Evolutionary conservation across 2,888 invertebrate species (phyloP), one percentile per base, ranked within the genome.

Genomic region (Pheosia gnoma): DNA sequence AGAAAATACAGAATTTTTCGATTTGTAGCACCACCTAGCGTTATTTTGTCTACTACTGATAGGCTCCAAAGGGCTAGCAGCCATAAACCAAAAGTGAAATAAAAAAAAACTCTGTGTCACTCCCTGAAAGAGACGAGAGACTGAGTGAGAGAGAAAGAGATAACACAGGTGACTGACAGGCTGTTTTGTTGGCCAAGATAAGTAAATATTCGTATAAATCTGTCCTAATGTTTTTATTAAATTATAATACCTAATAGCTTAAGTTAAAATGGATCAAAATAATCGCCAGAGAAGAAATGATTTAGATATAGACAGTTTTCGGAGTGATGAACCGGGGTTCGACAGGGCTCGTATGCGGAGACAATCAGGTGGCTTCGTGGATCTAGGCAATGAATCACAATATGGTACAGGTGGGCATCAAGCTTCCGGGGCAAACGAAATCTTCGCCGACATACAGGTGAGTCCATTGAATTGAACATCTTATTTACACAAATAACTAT

Each of bases 381-480:
- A 96, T 82, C 93, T 97, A 59, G 96, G 96, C 59, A 96, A 95
- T 88, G 96, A 96, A 88, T 95, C 95, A 88, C 95, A 96, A 83
- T 96, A 96, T 89, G 96, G 96, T 66, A 95, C 96, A 61, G 97
- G 97, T 73, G 97, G 97, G 37, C 97, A 97, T 86, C 97, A 97
- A 87, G 96, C 96, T 38, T 96, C 97, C 58, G 97, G 98, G 62
- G 97, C 97, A 38, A 98, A 98, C 88, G 98, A 98, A 91, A 95
- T 98, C 63, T 98, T 98, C 89, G 97, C 97, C 39, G 97, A 98
- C 83, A 97, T 98, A 91, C 97, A 97, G 94, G 98, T 98, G 89
- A 84, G 37, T 36, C 83, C 43, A 9, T 47, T 51, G 25, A 25
- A 25, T 59, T 52, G 55, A 37, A 25, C 6, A 0, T 8, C 25